Conservation (phyloP, 2,888 invertebrate species). For the Erebia ligea region DNA sequence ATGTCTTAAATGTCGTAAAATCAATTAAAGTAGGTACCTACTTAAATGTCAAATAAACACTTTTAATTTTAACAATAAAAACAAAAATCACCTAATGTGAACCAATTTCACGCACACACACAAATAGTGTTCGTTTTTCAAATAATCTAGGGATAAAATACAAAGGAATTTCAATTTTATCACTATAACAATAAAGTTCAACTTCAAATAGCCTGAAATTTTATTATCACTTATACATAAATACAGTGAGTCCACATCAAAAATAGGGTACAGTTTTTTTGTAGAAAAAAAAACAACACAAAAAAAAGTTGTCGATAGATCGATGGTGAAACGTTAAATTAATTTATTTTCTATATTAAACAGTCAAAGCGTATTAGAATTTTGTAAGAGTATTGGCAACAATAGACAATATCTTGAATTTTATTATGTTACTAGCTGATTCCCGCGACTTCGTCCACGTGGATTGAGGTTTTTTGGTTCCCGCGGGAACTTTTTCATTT, state of each 20-base stretch:
- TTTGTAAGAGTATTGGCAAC: background rate
- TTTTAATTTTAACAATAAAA: conserved; percentile 17
- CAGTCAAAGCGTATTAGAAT: background rate
- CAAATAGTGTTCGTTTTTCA: conserved; percentile 54
- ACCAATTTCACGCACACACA: conserved; percentile 52
- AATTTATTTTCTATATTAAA: conserved; percentile 10
- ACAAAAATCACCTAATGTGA: conserved; percentile 51
- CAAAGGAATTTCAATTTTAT: conserved; percentile 42
- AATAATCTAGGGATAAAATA: conserved; percentile 50
- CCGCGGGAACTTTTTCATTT: no score
- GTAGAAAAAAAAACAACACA: conserved; percentile 36
- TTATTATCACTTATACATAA: conserved; percentile 53
- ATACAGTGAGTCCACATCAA: conserved; percentile 40
- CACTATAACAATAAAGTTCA: conserved; percentile 20
- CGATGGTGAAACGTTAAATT: conserved; percentile 30
- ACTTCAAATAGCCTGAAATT: conserved; percentile 37
- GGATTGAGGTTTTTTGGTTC: no score
- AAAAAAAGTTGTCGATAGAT: conserved; percentile 36
- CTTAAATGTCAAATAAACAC: background rate
- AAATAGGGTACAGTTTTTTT: conserved; percentile 44
- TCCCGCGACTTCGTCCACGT: no score
- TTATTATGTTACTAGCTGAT: no score
- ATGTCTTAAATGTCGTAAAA: no score
- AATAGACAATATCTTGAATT: background rate
- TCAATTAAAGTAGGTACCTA: no score